phyloP scores from a whole-genome alignment of 2,888 invertebrate genomes.

The Amblyjoppa proteus region DNA sequence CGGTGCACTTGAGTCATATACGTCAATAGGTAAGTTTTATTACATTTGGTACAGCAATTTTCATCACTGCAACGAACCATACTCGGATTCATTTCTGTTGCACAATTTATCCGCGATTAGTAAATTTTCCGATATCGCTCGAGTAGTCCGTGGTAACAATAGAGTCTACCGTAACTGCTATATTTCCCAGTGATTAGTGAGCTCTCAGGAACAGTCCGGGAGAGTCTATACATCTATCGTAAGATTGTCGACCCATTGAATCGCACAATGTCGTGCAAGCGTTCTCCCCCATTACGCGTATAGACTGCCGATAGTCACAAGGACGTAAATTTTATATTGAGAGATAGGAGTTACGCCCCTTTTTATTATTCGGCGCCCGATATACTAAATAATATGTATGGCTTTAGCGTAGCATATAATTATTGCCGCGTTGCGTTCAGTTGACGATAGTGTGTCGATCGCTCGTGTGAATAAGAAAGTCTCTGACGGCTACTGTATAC shows the following conservation, averaged over 20 bases:
- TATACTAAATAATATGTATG: not conserved
- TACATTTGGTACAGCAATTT: not conserved
- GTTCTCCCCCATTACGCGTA: not conserved
- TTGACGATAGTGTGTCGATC: conserved; percentile 35
- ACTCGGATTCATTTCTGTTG: not conserved
- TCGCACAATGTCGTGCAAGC: conserved; percentile 53
- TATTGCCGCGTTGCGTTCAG: conserved; percentile 29
- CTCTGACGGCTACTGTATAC: conserved; percentile 6
- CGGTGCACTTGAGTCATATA: conserved; percentile 3
- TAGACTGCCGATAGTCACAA: not conserved
- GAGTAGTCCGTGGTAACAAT: conserved; percentile 45
- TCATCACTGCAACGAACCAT: not conserved
- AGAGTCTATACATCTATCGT: conserved; percentile 48
- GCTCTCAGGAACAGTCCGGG: conserved; percentile 20
- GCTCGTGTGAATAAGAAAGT: conserved; percentile 48
- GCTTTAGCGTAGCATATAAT: conserved; percentile 5
- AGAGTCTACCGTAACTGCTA: conserved; percentile 12
- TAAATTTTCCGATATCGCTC: conserved; percentile 7
- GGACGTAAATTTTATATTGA: not conserved
- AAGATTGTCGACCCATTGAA: conserved; percentile 54
- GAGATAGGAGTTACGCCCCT: not conserved
- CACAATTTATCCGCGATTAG: conserved; percentile 21
- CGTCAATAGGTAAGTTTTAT: not conserved
- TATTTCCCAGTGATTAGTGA: conserved; percentile 55
- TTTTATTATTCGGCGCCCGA: not conserved